Percentiles rank a stretch among this genome's conserved stretches.
Conservation (phyloP, 2,113 vertebrate species). For the Tyto alba region DNA sequence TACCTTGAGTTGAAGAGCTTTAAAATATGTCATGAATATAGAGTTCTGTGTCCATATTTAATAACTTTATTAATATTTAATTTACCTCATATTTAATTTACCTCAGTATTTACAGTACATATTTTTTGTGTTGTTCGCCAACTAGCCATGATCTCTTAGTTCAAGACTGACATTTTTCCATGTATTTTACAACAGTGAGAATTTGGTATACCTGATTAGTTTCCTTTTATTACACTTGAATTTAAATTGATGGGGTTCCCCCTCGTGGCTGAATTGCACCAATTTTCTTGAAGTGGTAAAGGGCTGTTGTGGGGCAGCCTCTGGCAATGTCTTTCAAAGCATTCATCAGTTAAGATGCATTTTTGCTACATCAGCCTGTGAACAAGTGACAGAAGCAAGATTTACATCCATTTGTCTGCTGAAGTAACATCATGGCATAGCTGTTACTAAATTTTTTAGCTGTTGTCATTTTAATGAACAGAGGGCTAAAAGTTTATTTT, state of each 20-base stretch:
- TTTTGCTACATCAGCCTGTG: background rate
- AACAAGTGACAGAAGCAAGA: background rate
- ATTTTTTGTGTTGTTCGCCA: background rate
- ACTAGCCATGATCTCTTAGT: background rate
- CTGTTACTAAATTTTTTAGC: background rate
- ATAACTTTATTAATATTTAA: background rate
- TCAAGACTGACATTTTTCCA: background rate
- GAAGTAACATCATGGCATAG: background rate
- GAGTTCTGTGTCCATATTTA: background rate
- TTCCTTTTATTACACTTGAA: background rate
- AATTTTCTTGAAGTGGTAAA: background rate
- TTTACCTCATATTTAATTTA: background rate
- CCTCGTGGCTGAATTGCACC: background rate
- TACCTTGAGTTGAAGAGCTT: background rate
- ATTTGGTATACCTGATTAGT: background rate
- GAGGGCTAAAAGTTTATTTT: background rate
- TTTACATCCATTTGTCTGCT: background rate
- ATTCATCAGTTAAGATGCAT: background rate
- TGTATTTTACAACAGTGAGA: background rate
- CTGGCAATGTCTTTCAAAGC: background rate
- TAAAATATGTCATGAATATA: background rate
- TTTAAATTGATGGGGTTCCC: background rate
- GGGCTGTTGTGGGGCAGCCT: background rate
- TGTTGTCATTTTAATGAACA: background rate
- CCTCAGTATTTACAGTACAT: background rate